A percentile compares a stretch with the other conserved stretches of the same genome.
These are phyloP conservation scores for Aphodius granarius DNA, from an alignment of 2,888 invertebrate species.

Conservation along the genomic window DNA sequence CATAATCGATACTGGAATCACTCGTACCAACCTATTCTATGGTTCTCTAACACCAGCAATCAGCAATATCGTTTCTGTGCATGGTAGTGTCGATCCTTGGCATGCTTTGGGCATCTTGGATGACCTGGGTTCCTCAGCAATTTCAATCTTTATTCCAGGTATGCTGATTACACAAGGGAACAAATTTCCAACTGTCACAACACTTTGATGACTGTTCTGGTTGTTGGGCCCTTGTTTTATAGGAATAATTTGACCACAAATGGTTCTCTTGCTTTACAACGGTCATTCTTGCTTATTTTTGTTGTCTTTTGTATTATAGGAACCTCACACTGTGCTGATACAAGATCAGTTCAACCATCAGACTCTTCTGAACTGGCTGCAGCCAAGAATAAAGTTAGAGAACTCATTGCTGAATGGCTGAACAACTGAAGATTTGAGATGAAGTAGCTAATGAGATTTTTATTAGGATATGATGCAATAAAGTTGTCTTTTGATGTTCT, in stretches of 20 bases:
- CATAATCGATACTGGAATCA: constrained; percentile 62
- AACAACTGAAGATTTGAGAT: constrained; percentile 9
- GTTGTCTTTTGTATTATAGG: constrained; percentile 28
- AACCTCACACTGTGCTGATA: constrained; percentile 40
- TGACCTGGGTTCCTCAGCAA: constrained; percentile 41
- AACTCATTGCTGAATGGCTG: constrained; percentile 36
- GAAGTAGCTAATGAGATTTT: neutral
- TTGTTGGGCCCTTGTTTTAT: too few relatives aligned
- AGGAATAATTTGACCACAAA: neutral
- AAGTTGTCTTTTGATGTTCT: neutral
- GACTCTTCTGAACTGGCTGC: constrained; percentile 32
- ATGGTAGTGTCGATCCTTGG: constrained; percentile 65
- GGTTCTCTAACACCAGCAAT: constrained; percentile 57
- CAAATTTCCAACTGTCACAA: too few relatives aligned
- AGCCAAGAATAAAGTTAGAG: constrained; percentile 32
- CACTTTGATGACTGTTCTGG: too few relatives aligned
- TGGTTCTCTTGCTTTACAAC: neutral
- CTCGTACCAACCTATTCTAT: constrained; percentile 59
- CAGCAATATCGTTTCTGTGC: constrained; percentile 60
- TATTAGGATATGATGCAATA: neutral
- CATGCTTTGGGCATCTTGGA: constrained; percentile 57
- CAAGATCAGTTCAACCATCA: constrained; percentile 25
- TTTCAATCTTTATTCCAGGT: constrained; percentile 38
- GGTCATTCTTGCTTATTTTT: neutral
- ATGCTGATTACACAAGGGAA: constrained; percentile 6